Evolutionary conservation across 2,888 invertebrate species (phyloP), one percentile per base, ranked within the genome.

Genomic region (Caenorhabditis sp.): DNA sequence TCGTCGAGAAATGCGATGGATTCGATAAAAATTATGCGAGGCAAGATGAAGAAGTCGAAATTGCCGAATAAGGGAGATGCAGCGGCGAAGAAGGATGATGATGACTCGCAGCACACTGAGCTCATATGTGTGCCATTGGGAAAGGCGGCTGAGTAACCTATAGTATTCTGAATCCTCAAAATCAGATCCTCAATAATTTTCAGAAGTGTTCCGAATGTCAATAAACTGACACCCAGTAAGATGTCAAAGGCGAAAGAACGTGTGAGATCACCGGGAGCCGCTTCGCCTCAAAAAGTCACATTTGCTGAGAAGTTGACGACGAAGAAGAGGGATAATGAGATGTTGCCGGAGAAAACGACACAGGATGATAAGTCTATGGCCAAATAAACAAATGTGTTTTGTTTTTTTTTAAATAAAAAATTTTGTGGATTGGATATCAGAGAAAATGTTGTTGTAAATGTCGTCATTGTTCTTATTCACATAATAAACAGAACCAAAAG

Each of bases 61-160:
- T 21, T n/a, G 25, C 57, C 26, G 27, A 12, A 25, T 2, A n/a
- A 25, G 14, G 59, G 14, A 49, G 59, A 36, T 26, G 53, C 12
- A 2, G 10, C 26, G 27, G 27, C 49, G 21, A 65, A 61, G 49
- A 65, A 65, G 14, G 59, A 38, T 0, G 63, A 70, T 10, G 52
- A 57, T 5, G 60, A 70, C 58, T 65, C 64, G 53, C 70, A 70
- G 58, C 70, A 70, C 31, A 70, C 70, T 14, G 61, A 70, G 49
- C 1, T 70, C n/a, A 70, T 70, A 43, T 52, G 61, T 20, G 43
- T 70, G 50, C 65, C 61, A 8, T 21, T 70, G 23, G 61, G 70
- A 21, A 70, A 70, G 14, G 70, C 70, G 21, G 53, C 68, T 7
- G 70, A 60, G 69, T 64, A 26, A 25, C 31, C n/a, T 57, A 26